A percentile compares a stretch with the other conserved stretches of the same genome.
Evolutionary conservation across 2,888 invertebrate species (phyloP).

Genomic region (Mayetiola destructor): DNA sequence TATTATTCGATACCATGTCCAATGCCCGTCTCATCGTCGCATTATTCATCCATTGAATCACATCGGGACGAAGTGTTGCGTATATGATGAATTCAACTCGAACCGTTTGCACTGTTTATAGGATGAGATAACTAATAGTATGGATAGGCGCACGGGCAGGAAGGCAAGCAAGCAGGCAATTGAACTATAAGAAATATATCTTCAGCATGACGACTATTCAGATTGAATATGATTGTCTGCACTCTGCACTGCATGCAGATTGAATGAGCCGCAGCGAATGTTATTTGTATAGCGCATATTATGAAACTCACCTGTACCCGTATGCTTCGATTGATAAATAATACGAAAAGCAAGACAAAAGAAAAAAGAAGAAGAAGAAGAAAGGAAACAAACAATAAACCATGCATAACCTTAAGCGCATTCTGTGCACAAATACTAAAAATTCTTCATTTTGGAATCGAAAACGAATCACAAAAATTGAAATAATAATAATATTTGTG

Average conservation of each 20-base stretch:
- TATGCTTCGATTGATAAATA: background rate
- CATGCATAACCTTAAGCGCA: slow-evolving; percentile 5
- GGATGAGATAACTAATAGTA: too few species aligned
- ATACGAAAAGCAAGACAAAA: background rate
- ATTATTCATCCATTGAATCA: background rate
- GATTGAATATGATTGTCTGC: background rate
- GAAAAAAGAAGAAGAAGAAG: too few species aligned
- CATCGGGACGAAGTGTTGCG: too few species aligned
- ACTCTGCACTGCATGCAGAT: too few species aligned
- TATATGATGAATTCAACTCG: background rate
- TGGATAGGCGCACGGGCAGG: background rate
- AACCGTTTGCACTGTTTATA: too few species aligned
- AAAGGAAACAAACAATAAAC: too few species aligned
- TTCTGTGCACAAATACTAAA: too few species aligned
- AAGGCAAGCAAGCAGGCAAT: background rate
- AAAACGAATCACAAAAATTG: too few species aligned
- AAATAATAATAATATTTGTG: too few species aligned
- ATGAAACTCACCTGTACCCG: slow-evolving; percentile 11
- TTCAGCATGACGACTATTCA: background rate
- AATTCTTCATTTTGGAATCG: too few species aligned
- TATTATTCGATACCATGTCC: too few species aligned
- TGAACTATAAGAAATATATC: background rate
- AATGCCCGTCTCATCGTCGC: background rate
- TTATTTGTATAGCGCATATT: slow-evolving; percentile 4
- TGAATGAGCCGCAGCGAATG: too few species aligned